Percentiles rank a stretch among this genome's conserved stretches.
Conservation (phyloP, 1,140 invertebrate species). For the Radopholus similis region DNA sequence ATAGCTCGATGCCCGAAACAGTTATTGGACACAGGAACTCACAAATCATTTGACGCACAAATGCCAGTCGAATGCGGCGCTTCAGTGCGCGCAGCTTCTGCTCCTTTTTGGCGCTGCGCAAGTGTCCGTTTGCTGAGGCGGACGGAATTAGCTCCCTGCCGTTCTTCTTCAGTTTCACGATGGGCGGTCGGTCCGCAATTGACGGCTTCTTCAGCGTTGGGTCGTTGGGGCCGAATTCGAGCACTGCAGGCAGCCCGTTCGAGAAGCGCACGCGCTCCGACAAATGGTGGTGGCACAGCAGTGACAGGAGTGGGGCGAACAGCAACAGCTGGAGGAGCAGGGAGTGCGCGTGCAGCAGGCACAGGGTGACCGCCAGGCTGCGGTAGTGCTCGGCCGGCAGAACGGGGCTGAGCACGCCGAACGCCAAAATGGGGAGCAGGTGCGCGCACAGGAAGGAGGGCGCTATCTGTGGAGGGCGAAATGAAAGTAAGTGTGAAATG, state of each 20-base stretch:
- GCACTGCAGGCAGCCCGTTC: neutral
- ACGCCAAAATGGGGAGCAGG: neutral
- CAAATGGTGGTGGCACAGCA: conserved; percentile 6
- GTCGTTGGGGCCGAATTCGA: neutral
- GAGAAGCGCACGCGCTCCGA: neutral
- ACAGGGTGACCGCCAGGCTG: neutral
- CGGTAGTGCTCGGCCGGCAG: neutral
- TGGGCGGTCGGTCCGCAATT: neutral
- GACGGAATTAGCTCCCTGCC: neutral
- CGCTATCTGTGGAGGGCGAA: neutral
- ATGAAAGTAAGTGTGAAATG: neutral
- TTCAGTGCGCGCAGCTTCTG: neutral
- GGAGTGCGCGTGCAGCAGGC: neutral
- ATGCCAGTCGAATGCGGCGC: neutral
- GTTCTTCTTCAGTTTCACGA: neutral
- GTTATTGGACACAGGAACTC: neutral
- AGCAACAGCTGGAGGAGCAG: conserved; percentile 1
- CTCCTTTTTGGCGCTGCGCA: neutral
- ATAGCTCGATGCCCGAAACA: too few relatives aligned
- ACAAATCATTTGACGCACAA: neutral
- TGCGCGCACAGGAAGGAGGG: neutral
- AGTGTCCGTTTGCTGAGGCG: neutral
- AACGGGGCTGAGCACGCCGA: neutral
- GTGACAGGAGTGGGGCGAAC: conserved; percentile 1
- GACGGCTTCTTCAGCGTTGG: neutral